These are phyloP conservation scores for Chaenodraco wilsoni DNA, from an alignment of 2,797 vertebrate species.

Conservation along the genomic window DNA sequence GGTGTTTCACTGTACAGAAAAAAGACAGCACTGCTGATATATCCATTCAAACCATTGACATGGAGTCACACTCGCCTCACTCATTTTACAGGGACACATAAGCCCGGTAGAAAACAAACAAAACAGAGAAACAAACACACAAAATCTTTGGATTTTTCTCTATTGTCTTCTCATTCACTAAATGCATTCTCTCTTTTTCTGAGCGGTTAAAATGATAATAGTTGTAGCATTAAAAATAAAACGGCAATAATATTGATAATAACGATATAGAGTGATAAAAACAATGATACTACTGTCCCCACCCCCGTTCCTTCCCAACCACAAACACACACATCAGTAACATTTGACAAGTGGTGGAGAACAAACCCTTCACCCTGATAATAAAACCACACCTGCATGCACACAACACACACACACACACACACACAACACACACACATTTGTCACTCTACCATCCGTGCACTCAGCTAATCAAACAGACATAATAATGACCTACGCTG, in stretches of 20 bases:
- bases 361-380: slow-evolving; percentile 65
- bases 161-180: slow-evolving; percentile 82
- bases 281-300: slow-evolving; percentile 69
- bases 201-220: slow-evolving; percentile 77
- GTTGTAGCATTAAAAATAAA: slow-evolving; percentile 76
- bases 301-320: slow-evolving; percentile 25
- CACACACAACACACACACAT: neutral
- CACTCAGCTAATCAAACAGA: slow-evolving; percentile 38
- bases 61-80: slow-evolving; percentile 73
- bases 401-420: slow-evolving; percentile 32
- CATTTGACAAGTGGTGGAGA: slow-evolving; percentile 76
- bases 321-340: slow-evolving; percentile 79
- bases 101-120: slow-evolving; percentile 75
- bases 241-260: slow-evolving; percentile 78
- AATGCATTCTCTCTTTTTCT: slow-evolving; percentile 78
- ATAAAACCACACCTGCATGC: slow-evolving; percentile 72
- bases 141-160: slow-evolving; percentile 88
- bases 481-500: slow-evolving; percentile 52
- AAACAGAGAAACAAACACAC: slow-evolving; percentile 82
- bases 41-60: slow-evolving; percentile 82
- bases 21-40: slow-evolving; percentile 85
- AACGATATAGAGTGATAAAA: slow-evolving; percentile 79
- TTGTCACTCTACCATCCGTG: slow-evolving; percentile 23
- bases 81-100: slow-evolving; percentile 69
- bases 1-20: slow-evolving; percentile 90